These are phyloP conservation scores for roundworm (Caenorhabditis elegans) DNA, from an alignment of 1,140 invertebrate species.

Conservation along the genomic window WBcel235 BX284602.5:14708001-14708500, in stretches of 20 bases:
- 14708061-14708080: constrained; percentile 59
- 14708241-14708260: constrained; percentile 59
- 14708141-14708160: constrained; percentile 60
- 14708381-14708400: constrained; percentile 61
- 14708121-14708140: constrained; percentile 53
- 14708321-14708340: constrained; percentile 53
- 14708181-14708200: constrained; percentile 57
- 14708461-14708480: not conserved
- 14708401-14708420: constrained; percentile 50
- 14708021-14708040: constrained; percentile 57
- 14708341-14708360: constrained; percentile 65
- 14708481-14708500: not conserved
- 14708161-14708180: constrained; percentile 51
- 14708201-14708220: constrained; percentile 51
- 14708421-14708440: not conserved
- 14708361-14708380: constrained; percentile 58
- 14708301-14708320: constrained; percentile 64
- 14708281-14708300: constrained; percentile 61
- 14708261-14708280: constrained; percentile 64
- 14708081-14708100: constrained; percentile 63
- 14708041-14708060: constrained; percentile 56
- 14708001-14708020: constrained; percentile 31
- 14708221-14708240: constrained; percentile 46
- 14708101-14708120: constrained; percentile 60
- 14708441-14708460: not conserved